Evolutionary conservation across 2,888 invertebrate genomes (phyloP).

Genomic region (Eupeodes luniger): DNA sequence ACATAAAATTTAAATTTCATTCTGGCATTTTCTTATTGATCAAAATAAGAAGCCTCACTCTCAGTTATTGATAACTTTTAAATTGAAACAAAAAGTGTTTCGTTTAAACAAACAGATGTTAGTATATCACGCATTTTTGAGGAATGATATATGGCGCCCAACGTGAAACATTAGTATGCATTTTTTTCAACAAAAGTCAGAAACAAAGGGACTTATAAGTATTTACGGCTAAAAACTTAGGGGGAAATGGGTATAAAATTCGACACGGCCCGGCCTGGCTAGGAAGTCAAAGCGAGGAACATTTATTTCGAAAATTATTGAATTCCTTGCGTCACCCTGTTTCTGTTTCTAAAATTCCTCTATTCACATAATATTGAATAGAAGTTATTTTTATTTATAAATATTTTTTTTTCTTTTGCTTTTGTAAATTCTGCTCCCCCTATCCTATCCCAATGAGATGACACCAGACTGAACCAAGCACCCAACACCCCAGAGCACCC

Average conservation of each 20-base stretch:
- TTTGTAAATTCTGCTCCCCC: background rate
- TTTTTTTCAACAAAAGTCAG: background rate
- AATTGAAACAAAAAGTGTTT: too few species aligned
- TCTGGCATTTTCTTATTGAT: background rate
- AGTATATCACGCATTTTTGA: background rate
- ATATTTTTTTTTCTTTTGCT: background rate
- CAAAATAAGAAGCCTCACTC: too few species aligned
- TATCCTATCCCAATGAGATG: background rate
- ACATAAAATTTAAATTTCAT: background rate
- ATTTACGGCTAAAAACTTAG: background rate
- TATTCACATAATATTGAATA: slow-evolving; percentile 3
- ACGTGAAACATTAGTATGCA: background rate
- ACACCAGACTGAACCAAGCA: slow-evolving; percentile 4
- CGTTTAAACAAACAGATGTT: too few species aligned
- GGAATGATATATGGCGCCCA: background rate
- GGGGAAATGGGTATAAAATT: background rate
- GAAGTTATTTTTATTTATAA: slow-evolving; percentile 34
- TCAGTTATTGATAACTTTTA: too few species aligned
- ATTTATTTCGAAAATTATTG: background rate
- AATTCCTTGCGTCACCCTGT: slow-evolving; percentile 15
- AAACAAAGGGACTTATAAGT: background rate
- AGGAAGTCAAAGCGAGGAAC: background rate
- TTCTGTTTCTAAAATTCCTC: background rate
- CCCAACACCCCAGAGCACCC: slow-evolving; percentile 38
- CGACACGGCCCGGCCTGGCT: background rate